These are phyloP conservation scores for Aleiodes testaceus DNA, from an alignment of 2,888 invertebrate species.

Conservation along the genomic window DNA sequence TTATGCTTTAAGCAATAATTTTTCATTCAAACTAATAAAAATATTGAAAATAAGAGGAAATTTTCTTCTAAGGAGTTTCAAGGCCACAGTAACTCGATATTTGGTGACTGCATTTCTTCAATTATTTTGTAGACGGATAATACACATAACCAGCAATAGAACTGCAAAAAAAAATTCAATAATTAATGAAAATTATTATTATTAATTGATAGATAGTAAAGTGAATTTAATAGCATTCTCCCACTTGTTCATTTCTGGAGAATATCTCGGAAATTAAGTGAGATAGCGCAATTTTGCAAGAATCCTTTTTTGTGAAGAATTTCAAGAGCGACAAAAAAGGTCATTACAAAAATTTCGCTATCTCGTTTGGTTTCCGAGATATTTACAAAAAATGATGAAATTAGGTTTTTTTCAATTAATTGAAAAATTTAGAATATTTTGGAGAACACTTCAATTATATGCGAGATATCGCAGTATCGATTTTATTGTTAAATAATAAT, in stretches of 20 bases:
- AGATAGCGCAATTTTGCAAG: too few species aligned
- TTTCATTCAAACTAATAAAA: slow-evolving; percentile 11
- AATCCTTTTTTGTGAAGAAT: too few species aligned
- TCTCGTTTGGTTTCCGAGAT: too few species aligned
- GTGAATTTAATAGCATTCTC: too few species aligned
- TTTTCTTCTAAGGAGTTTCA: slow-evolving; percentile 65
- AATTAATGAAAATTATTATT: background rate
- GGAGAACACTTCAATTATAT: too few species aligned
- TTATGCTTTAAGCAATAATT: slow-evolving; percentile 21
- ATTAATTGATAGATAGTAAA: background rate
- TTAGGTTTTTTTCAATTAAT: too few species aligned
- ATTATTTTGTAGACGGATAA: slow-evolving; percentile 89
- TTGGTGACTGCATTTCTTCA: slow-evolving; percentile 87
- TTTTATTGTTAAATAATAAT: slow-evolving; percentile 5
- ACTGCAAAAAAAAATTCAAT: slow-evolving; percentile 75
- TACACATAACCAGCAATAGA: slow-evolving; percentile 91
- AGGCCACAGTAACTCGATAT: slow-evolving; percentile 85
- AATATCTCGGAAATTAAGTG: too few species aligned
- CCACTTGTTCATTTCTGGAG: background rate
- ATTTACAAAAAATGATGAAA: too few species aligned
- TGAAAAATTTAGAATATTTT: too few species aligned
- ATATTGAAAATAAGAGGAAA: slow-evolving; percentile 9
- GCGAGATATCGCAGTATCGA: too few species aligned
- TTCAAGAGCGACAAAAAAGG: too few species aligned
- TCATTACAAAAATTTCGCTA: too few species aligned